Evolutionary conservation across 2,888 invertebrate genomes (phyloP).

Genomic region (Didymodactylos carnosus): DNA sequence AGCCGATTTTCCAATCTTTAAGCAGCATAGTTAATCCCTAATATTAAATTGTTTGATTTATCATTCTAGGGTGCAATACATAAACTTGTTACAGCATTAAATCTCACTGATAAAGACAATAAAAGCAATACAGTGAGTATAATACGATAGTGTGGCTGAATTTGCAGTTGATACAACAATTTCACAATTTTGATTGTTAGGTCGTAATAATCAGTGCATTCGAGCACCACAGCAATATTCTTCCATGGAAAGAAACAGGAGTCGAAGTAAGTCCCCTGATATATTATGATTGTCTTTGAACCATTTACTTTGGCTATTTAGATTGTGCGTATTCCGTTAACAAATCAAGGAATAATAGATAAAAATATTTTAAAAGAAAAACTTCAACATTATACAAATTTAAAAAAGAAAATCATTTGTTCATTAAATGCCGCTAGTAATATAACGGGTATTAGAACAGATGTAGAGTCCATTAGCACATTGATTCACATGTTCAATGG

Average conservation of each 20-base stretch:
- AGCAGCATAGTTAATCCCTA: no score
- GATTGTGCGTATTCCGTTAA: background rate
- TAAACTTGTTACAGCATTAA: background rate
- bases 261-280: slow-evolving; percentile 16
- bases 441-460: slow-evolving; percentile 22
- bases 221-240: slow-evolving; percentile 24
- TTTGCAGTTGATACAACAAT: background rate
- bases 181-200: background rate
- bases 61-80: slow-evolving; percentile 2
- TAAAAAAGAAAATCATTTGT: slow-evolving; percentile 3
- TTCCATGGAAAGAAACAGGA: slow-evolving; percentile 22
- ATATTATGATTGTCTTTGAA: background rate
- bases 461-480: slow-evolving; percentile 18
- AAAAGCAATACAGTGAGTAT: background rate
- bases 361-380: slow-evolving; percentile 16
- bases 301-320: background rate
- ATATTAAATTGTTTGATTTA: no score
- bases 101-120: background rate
- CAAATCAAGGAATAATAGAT: slow-evolving; percentile 18
- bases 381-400: slow-evolving; percentile 15
- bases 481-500: slow-evolving; percentile 20
- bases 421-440: slow-evolving; percentile 19
- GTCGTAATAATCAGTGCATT: slow-evolving; percentile 21
- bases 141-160: no score
- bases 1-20: no score